A percentile compares a stretch with the other conserved stretches of the same genome.
Evolutionary conservation across 2,888 invertebrate species (phyloP).

Genomic region (Euplexia lucipara): DNA sequence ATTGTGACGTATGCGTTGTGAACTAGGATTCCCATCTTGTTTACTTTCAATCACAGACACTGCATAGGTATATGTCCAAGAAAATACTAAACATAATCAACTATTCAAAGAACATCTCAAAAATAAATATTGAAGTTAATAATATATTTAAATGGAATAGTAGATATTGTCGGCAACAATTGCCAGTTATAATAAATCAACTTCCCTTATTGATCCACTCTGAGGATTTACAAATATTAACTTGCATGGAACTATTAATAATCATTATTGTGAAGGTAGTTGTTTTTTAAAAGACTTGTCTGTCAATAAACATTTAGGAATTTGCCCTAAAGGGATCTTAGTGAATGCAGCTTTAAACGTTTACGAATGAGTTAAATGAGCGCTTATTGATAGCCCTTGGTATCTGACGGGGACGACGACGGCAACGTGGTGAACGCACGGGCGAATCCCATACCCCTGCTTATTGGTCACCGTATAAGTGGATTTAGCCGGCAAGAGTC

Average conservation of each 20-base stretch:
- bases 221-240: conserved; percentile 19
- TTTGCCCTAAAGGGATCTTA: no score
- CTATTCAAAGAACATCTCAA: conserved; percentile 10
- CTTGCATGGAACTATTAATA: conserved; percentile 22
- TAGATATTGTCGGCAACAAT: conserved; percentile 17
- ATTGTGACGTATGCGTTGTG: no score
- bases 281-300: no score
- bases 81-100: background rate
- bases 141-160: conserved; percentile 38
- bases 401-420: no score
- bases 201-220: conserved; percentile 36
- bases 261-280: conserved; percentile 2
- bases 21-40: background rate
- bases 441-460: no score
- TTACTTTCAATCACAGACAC: conserved; percentile 5
- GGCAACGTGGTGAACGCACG: no score
- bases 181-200: conserved; percentile 37
- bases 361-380: no score
- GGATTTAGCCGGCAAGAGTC: no score
- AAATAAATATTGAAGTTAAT: conserved; percentile 39
- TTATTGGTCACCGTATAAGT: no score
- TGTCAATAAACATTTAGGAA: no score
- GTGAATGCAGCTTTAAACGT: no score
- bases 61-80: background rate
- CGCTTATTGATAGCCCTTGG: no score